These are phyloP conservation scores for Bombus huntii DNA, from an alignment of 1,140 invertebrate species.

Conservation along the genomic window DNA sequence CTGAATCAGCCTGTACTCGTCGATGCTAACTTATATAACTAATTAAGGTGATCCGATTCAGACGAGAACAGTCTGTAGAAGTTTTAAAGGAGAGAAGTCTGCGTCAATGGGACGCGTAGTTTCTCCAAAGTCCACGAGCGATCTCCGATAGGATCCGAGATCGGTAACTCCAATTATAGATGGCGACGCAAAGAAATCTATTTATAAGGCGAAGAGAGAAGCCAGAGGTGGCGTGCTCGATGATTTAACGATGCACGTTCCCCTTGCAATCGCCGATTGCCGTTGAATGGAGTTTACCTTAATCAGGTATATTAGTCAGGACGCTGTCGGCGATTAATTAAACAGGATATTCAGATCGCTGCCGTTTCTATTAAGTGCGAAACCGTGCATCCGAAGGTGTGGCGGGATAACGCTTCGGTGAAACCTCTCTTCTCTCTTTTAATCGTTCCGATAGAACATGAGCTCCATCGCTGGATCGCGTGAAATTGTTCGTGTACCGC, in stretches of 20 bases:
- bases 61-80: not conserved
- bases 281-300: slow-evolving; percentile 22
- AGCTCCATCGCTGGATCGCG: slow-evolving; percentile 26
- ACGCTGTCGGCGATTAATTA: slow-evolving; percentile 54
- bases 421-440: not conserved
- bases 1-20: not conserved
- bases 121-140: not conserved
- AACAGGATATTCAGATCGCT: slow-evolving; percentile 18
- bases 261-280: not conserved
- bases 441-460: slow-evolving; percentile 47
- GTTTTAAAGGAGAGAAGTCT: not conserved
- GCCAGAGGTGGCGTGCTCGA: not conserved
- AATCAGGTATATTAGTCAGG: slow-evolving; percentile 47
- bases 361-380: slow-evolving; percentile 52
- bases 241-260: slow-evolving; percentile 10
- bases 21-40: no score
- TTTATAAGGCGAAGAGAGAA: not conserved
- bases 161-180: slow-evolving; percentile 13
- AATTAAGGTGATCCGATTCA: not conserved
- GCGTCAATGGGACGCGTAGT: not conserved
- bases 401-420: not conserved
- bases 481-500: slow-evolving; percentile 31
- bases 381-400: not conserved
- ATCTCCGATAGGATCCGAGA: not conserved
- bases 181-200: not conserved